phyloP scores from a whole-genome alignment of 2,113 vertebrate species.

The Oplegnathus fasciatus region DNA sequence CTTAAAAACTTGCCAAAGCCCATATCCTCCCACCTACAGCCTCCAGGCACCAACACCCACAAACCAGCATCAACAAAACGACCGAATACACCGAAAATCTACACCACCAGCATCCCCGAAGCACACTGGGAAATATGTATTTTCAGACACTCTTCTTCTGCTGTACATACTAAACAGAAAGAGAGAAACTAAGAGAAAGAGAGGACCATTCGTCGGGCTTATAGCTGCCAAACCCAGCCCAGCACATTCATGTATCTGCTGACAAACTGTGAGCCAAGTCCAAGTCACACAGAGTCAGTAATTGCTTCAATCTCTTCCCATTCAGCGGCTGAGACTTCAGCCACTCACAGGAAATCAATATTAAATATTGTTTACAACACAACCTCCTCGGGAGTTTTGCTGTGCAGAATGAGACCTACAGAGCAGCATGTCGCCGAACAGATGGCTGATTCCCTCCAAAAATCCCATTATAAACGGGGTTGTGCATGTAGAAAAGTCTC shows the following conservation, averaged over 20 bases:
- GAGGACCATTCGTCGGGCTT: slow-evolving; percentile 6
- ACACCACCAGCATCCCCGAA: slow-evolving; percentile 24
- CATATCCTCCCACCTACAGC: slow-evolving; percentile 34
- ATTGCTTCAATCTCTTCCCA: slow-evolving; percentile 60
- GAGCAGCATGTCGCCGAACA: slow-evolving; percentile 33
- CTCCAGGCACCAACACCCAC: slow-evolving; percentile 34
- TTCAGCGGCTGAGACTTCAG: slow-evolving; percentile 43
- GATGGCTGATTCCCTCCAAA: slow-evolving; percentile 27
- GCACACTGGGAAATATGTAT: slow-evolving; percentile 23
- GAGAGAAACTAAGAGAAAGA: slow-evolving; percentile 18
- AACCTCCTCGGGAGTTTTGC: slow-evolving; percentile 13
- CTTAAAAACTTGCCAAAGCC: slow-evolving; percentile 37
- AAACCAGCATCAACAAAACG: slow-evolving; percentile 28
- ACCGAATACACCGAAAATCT: slow-evolving; percentile 19
- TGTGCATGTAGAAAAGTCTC: slow-evolving; percentile 27
- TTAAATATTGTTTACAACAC: slow-evolving; percentile 64
- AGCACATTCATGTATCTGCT: slow-evolving; percentile 35
- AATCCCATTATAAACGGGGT: slow-evolving; percentile 25
- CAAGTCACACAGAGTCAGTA: slow-evolving; percentile 53
- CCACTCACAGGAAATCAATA: slow-evolving; percentile 68
- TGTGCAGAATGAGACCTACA: slow-evolving; percentile 36
- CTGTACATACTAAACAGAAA: slow-evolving; percentile 10
- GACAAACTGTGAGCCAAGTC: slow-evolving; percentile 51
- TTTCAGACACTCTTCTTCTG: slow-evolving; percentile 4
- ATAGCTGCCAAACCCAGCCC: slow-evolving; percentile 30